Base-by-base conservation (phyloP, 2,797 vertebrate genomes). In the Enteromius mattozi region DNA sequence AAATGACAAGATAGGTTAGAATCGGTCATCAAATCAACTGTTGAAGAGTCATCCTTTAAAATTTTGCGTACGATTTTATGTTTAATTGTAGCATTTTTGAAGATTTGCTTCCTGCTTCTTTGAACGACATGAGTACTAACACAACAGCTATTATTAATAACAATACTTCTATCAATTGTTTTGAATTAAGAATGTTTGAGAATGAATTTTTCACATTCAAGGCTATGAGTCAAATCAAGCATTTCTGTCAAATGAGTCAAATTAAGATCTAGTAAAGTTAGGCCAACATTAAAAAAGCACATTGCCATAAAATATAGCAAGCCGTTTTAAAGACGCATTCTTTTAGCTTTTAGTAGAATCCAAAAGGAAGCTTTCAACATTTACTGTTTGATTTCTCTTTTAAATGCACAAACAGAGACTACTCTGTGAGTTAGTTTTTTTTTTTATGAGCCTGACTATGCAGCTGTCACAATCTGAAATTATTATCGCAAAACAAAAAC, bases 401-500 rank as follows among this genome's bases (percentile, higher is more conserved):
- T 16, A 24, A 51, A 24, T 27, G 12, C 12, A 61, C 30, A 78
- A 33, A n/a, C 19, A 35, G 17, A 17, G 27, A 63, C 7, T 33
- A 65, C 27, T 7, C 6, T 61, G 10, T 1, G 6, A 45, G 7
- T 37, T 42, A 0, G 21, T 17, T 12, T 54, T 7, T 12, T 54
- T 7, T 35, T 37, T 40, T 12, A 75, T 59, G 6, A 81, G 19
- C 1, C 4, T 24, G 30, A 16, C 6, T 33, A 24, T 24, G 7
- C 37, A 61, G 17, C 49, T 71, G 24, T 80, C 21, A 27, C 9
- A 54, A 10, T 70, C 8, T 27, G 5, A 69, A 54, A 27, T 51
- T 24, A 61, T 33, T 21, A 33, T 37, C 8, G 13, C 30, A 24
- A 74, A 74, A 89, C 89, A 91, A 91, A 86, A 92, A 90, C 90